These are phyloP conservation scores for Brachyptera risi DNA, from an alignment of 2,888 invertebrate species.

Conservation along the genomic window DNA sequence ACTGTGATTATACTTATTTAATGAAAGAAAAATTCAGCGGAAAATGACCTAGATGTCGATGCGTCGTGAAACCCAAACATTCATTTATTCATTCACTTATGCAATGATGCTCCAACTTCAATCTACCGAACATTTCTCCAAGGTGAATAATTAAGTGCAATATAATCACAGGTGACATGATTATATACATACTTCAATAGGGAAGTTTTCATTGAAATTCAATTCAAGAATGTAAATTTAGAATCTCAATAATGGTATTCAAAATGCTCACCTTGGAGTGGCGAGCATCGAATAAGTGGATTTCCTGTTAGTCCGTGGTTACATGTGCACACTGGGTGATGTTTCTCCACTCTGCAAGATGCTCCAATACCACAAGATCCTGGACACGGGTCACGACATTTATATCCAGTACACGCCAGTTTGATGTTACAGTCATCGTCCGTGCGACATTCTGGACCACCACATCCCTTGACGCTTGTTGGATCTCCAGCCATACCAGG, in stretches of 20 bases:
- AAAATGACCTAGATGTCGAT: too few relatives aligned
- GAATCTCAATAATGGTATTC: too few relatives aligned
- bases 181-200: too few relatives aligned
- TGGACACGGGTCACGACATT: constrained; percentile 77
- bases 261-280: constrained; percentile 49
- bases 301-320: constrained; percentile 69
- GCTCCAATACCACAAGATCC: constrained; percentile 75
- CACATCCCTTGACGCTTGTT: constrained; percentile 63
- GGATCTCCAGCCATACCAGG: constrained; percentile 75
- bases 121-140: not conserved
- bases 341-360: constrained; percentile 68
- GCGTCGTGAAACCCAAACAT: too few relatives aligned
- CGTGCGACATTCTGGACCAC: constrained; percentile 73
- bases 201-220: too few relatives aligned
- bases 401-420: constrained; percentile 74
- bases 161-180: too few relatives aligned
- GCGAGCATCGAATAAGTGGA: constrained; percentile 69
- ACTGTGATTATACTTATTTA: too few relatives aligned
- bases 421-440: constrained; percentile 71
- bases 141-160: too few relatives aligned
- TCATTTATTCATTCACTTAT: too few relatives aligned
- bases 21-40: too few relatives aligned
- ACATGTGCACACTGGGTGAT: constrained; percentile 77
- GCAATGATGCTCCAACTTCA: not conserved
- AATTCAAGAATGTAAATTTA: too few relatives aligned